Percentiles rank a stretch among this genome's conserved stretches.
phyloP scores from a whole-genome alignment of 1,140 invertebrate species.

The Aphelinus certus region DNA sequence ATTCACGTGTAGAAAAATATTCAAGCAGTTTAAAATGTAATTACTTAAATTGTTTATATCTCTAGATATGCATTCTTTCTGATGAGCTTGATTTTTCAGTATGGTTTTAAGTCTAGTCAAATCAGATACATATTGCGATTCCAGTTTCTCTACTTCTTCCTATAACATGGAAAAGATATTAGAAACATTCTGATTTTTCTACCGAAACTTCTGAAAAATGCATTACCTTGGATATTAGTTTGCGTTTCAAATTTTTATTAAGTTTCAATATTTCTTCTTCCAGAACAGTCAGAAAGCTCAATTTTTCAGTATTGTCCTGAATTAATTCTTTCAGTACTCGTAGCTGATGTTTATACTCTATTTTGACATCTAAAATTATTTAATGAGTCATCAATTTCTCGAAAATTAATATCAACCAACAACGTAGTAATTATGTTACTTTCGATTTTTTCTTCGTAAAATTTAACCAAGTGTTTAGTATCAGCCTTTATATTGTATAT shows the following conservation, averaged over 20 bases:
- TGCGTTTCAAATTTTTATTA: slow-evolving; percentile 53
- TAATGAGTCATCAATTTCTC: too few relatives aligned
- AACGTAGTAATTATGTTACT: slow-evolving; percentile 34
- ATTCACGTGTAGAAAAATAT: too few relatives aligned
- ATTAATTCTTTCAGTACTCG: slow-evolving; percentile 61
- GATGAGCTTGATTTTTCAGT: slow-evolving; percentile 47
- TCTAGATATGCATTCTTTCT: slow-evolving; percentile 49
- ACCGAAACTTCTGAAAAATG: too few relatives aligned
- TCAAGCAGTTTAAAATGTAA: too few relatives aligned
- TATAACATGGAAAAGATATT: slow-evolving; percentile 22
- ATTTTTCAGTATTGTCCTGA: slow-evolving; percentile 67
- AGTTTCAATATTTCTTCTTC: slow-evolving; percentile 68
- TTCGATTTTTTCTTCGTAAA: slow-evolving; percentile 60
- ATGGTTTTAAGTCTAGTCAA: slow-evolving; percentile 47
- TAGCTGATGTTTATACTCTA: slow-evolving; percentile 54
- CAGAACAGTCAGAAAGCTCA: slow-evolving; percentile 69
- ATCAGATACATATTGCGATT: slow-evolving; percentile 47
- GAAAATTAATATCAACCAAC: not conserved
- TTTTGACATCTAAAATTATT: slow-evolving; percentile 50
- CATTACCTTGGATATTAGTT: slow-evolving; percentile 47
- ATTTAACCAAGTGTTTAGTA: slow-evolving; percentile 60
- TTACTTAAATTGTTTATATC: slow-evolving; percentile 51
- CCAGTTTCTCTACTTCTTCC: slow-evolving; percentile 48
- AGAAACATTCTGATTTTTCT: slow-evolving; percentile 14
- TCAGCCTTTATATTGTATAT: slow-evolving; percentile 66